Base-by-base conservation (phyloP, 1,140 invertebrate genomes). In the Heliothis virescens region DNA sequence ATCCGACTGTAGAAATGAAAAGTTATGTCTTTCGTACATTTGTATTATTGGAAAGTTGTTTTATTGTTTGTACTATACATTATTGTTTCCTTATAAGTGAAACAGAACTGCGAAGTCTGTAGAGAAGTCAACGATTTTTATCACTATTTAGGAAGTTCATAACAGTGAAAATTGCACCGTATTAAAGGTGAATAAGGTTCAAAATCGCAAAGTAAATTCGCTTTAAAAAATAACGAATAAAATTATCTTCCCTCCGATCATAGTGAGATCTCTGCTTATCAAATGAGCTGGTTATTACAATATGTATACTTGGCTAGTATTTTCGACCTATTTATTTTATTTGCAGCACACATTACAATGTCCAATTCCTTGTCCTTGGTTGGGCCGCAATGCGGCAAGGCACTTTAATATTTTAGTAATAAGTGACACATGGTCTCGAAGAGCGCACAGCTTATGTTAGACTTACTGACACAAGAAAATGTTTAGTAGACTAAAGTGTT, bases 321-420 rank as follows among this genome's bases (percentile, higher is more conserved):
- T 55, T 16, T 7, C 55, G 26, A 18, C 57, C 11, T 26, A 18
- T 29, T 26, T 26, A 18, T 29, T 26, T 29, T 26, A 60, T 65
- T 65, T n/a, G 74, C 74, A 76, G 13, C 60, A 65, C 48, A 53
- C 41, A 60, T 41, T 53, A 65, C 47, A 41, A 29, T 76, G 59
- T 76, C 74, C 74, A 50, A 62, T 16, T 72, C 18, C 18, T 65
- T 65, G 48, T 26, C 74, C 74, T 76, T 76, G 60, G 48, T n/a
- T 76, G 18, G 60, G 15, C 74, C 74, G 74, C 74, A 76, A 53
- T 76, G 74, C 74, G 74, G 74, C 74, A 76, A 60, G 60, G 21
- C 48, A 76, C 74, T 76, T 76, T 76, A 76, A 76, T 76, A 76
- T 76, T 76, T 76, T 76, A 76, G 60, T 65, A 65, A 76, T 52